Evolutionary conservation across 2,888 invertebrate genomes (phyloP), one percentile per base, ranked within the genome.

Genomic region (Yponomeuta plumbellus): DNA sequence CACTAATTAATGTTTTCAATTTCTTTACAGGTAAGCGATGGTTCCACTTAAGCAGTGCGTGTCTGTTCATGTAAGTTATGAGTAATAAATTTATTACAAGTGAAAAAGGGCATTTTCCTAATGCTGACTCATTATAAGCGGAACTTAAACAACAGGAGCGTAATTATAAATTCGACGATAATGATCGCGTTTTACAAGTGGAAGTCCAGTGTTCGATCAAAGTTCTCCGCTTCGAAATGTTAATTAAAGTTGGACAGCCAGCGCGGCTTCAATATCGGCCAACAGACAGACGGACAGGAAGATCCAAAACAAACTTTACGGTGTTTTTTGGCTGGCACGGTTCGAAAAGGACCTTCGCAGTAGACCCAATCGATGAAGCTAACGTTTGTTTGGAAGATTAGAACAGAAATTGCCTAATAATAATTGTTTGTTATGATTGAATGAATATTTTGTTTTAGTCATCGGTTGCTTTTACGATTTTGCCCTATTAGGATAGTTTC

Each of bases 261-360:
- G 20, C 13, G 17, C 39, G 20, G 17, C 39, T n/a, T 76, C 78
- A 76, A 80, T 80, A 81, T 78, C 76, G 74, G 72, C 77, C 71
- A 69, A 73, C 74, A 52, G 70, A 78, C 80, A 85, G 86, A 85
- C 79, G 84, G 85, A 83, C 85, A 75, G 71, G 74, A 77, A 79
- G 63, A 63, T 22, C 63, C 44, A 63, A 58, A 80, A 81, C 80
- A 85, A 86, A 86, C 82, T 80, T 26, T 69, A 75, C 76, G 72
- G 73, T 77, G 82, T 79, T 80, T 80, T 80, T 17, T 5, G 44
- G 13, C 44, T 52, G 44, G 1, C 0, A 5, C 44, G 5, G 13
- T 52, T 17, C 44, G 17, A 52, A 52, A 52, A 0, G 44, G 2
- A 52, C 17, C 44, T 17, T 52, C 17, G 5, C 17, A 34, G 8